A percentile compares a stretch with the other conserved stretches of the same genome.
These are phyloP conservation scores for Hirudo medicinalis DNA, from an alignment of 1,140 invertebrate species.

Conservation along the genomic window DNA sequence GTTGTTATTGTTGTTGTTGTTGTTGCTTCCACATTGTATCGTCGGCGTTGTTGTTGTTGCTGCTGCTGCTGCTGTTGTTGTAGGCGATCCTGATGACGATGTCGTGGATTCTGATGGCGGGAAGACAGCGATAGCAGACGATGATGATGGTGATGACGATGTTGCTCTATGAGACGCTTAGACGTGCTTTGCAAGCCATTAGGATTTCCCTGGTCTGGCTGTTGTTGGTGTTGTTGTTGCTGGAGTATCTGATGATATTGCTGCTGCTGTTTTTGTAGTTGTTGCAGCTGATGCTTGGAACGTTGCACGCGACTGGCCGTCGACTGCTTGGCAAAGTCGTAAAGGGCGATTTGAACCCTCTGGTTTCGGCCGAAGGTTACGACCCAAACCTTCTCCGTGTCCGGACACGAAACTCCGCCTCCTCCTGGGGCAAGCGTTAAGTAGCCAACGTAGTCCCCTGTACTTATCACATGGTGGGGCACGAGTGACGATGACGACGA, in stretches of 20 bases:
- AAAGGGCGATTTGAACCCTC: constrained; percentile 6
- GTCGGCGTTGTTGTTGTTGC: no score
- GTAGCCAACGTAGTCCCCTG: background rate
- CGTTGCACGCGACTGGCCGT: background rate
- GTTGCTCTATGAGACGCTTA: no score
- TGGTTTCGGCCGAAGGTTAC: background rate
- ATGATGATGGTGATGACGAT: no score
- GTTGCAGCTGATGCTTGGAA: background rate
- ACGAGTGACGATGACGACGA: background rate
- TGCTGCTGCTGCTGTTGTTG: no score
- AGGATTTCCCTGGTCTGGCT: no score
- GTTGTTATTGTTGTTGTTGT: no score
- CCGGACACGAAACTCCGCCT: background rate
- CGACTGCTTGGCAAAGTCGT: constrained; percentile 1
- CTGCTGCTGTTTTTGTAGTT: constrained; percentile 1
- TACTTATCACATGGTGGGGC: background rate
- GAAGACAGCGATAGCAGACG: no score
- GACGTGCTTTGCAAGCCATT: no score
- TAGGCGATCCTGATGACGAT: no score
- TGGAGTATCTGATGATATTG: background rate
- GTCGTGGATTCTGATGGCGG: no score
- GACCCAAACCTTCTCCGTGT: background rate
- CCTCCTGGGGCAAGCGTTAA: background rate
- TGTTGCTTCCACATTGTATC: no score
- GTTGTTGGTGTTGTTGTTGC: background rate